Base-by-base conservation (phyloP, 30 jellyfish, hydroid and myxozoan genomes). In the Morbakka virulenta region DNA sequence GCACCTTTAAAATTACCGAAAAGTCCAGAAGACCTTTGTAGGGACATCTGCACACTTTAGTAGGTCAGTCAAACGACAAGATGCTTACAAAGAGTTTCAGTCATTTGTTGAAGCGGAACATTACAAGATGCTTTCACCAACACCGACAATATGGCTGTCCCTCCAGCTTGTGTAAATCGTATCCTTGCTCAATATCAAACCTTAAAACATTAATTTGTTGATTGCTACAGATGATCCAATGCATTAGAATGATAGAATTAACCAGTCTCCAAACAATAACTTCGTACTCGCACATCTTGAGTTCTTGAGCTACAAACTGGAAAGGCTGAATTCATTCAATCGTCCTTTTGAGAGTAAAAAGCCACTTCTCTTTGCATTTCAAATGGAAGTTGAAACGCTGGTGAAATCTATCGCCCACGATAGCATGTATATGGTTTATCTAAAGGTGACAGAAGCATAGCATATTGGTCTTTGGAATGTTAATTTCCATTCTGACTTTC, bases 71-170 rank as follows among this genome's bases (percentile, higher is more conserved):
- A 71, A 68, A 31, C 73, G 93, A 0, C 86, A 69, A 34, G 71
- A 71, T 2, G 86, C 78, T 17, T 81, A 33, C 52, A 70, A 32
- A 32, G 76, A 68, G 26, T 81, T 81, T 52, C 57, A 41, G 17
- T 51, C 53, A 17, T 79, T 79, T 66, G 33, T 49, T 52, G 72
- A 70, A 32, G 65, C 52, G 32, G 73, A 81, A 50, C 86, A 85
- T 14, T 72, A 22, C 57, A 81, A 81, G 84, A 32, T 81, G 71
- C 80, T 81, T 21, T 68, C 86, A 26, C 79, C 85, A 21, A 85
- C 77, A 0, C 86, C 69, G 31, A 81, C 87, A 68, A 68, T 79
- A 70, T 81, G 80, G 93, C 80, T 17, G 17, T 41, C 57, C 9
- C 17, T 41, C 35, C 86, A 81, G 61, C 76, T 13, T 81, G 93